Conservation (phyloP, 1,140 invertebrate species). For the Lamellibrachia luymesi region DNA sequence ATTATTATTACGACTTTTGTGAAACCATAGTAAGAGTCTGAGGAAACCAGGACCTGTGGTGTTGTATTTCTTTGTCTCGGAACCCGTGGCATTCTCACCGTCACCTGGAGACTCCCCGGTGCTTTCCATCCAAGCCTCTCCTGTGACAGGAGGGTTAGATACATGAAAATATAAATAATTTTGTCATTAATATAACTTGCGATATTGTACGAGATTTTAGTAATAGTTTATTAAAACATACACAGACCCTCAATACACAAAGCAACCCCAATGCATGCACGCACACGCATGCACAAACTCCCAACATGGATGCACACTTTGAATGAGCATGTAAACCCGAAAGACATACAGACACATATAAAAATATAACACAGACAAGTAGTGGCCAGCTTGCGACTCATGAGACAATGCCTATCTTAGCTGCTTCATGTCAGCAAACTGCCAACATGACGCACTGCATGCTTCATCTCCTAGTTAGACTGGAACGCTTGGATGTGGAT, state of each 20-base stretch:
- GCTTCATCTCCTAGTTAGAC: too few species aligned
- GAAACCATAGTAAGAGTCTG: slow-evolving; percentile 9
- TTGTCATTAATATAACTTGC: background rate
- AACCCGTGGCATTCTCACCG: slow-evolving; percentile 25
- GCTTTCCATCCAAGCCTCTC: background rate
- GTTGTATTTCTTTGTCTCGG: slow-evolving; percentile 38
- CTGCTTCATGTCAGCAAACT: too few species aligned
- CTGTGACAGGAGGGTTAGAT: background rate
- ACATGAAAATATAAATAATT: background rate
- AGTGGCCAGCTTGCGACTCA: too few species aligned
- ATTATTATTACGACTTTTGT: background rate
- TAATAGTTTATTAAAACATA: background rate
- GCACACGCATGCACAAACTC: background rate
- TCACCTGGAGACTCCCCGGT: slow-evolving; percentile 17
- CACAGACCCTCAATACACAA: background rate
- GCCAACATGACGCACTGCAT: too few species aligned
- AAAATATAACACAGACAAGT: background rate
- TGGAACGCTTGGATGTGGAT: background rate
- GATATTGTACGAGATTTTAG: background rate
- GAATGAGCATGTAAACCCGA: too few species aligned
- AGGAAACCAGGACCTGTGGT: slow-evolving; percentile 32
- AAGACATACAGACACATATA: background rate
- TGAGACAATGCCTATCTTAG: too few species aligned
- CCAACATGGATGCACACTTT: background rate
- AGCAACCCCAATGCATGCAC: background rate